phyloP scores from a whole-genome alignment of 2,888 invertebrate genomes.

The Lypha dubia region DNA sequence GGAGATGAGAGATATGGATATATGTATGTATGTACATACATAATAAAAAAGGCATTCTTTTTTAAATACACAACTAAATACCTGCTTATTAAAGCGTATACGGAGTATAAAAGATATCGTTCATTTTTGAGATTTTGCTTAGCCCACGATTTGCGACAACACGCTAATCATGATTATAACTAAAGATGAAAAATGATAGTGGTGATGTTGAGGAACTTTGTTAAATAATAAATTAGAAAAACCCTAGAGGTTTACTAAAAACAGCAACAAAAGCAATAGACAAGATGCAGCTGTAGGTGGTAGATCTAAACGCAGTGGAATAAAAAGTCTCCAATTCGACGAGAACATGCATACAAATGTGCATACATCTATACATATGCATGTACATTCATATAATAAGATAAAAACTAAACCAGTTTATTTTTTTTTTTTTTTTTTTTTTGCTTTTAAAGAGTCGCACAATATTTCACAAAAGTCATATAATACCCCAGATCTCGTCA shows the following conservation, averaged over 20 bases:
- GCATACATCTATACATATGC: too few species aligned
- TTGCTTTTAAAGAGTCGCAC: background rate
- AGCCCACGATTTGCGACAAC: conserved; percentile 37
- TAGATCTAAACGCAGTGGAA: background rate
- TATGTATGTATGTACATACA: too few species aligned
- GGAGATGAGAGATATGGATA: conserved; percentile 33
- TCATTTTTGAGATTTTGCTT: conserved; percentile 29
- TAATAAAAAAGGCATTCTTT: conserved; percentile 2
- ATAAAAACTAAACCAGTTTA: conserved; percentile 53
- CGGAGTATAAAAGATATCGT: conserved; percentile 30
- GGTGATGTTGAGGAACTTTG: conserved; percentile 34
- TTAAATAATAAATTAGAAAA: conserved; percentile 31
- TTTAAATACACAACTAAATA: conserved; percentile 17
- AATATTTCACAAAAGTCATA: background rate
- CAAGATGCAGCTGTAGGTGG: conserved; percentile 23
- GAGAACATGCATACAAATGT: too few species aligned
- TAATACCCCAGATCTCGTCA: conserved; percentile 42
- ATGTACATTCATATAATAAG: background rate
- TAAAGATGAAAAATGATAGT: conserved; percentile 6
- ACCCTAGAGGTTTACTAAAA: conserved; percentile 38
- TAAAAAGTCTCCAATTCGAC: conserved; percentile 7
- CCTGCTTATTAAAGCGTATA: conserved; percentile 58
- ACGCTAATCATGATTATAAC: conserved; percentile 6
- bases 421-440: conserved; percentile 26
- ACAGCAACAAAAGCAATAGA: background rate